Conservation (phyloP, 2,797 vertebrate genomes). For the Halcyon smyrnensis region DNA sequence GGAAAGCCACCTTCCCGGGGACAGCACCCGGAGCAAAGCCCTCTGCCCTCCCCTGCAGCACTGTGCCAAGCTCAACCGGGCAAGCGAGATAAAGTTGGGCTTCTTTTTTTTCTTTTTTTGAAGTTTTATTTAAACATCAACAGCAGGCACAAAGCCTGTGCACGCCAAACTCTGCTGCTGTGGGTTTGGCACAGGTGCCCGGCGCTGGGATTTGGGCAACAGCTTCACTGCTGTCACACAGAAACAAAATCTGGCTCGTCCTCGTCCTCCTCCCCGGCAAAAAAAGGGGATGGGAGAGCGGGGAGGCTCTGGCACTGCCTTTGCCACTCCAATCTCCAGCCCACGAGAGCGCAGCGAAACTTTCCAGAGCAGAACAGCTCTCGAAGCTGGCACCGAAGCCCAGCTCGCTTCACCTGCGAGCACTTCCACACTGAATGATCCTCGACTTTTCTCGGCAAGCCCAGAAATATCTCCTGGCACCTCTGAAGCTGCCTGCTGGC, state of each 20-base stretch:
- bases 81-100: neutral
- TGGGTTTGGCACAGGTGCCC: neutral
- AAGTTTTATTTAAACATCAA: neutral
- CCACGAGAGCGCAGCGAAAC: neutral
- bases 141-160: neutral
- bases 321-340: neutral
- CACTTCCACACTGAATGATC: neutral
- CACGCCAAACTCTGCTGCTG: neutral
- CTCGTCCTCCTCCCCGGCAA: neutral
- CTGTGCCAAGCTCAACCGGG: rapidly evolving
- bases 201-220: neutral
- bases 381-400: neutral
- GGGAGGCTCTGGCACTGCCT: neutral
- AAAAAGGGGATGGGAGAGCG: neutral
- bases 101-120: too few relatives aligned
- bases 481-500: constrained; percentile 25
- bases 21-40: neutral
- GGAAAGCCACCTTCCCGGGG: neutral
- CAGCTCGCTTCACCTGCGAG: neutral
- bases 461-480: constrained; percentile 5
- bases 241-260: neutral
- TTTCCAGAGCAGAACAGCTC: neutral
- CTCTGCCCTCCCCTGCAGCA: neutral
- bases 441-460: neutral
- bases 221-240: constrained; percentile 23